Conservation (phyloP, 2,888 invertebrate species). For the Coleophora flavipennella region DNA sequence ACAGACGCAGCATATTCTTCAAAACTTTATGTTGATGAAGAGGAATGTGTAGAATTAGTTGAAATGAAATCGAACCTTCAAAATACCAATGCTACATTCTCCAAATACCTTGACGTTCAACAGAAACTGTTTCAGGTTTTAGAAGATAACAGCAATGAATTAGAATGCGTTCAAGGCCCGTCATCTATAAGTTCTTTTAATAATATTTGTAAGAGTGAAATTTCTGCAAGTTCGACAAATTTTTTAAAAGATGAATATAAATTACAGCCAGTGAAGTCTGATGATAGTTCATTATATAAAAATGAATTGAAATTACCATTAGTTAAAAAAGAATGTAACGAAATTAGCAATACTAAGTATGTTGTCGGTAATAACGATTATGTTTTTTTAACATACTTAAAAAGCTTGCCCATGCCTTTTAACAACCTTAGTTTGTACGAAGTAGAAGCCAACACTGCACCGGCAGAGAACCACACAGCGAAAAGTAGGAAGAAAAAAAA, state of each 20-base stretch:
- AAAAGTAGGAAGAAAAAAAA: conserved; percentile 29
- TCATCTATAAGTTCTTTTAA: conserved; percentile 1
- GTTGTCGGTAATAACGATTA: conserved; percentile 42
- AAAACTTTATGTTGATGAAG: not conserved
- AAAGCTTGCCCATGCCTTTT: conserved; percentile 29
- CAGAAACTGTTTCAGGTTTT: conserved; percentile 30
- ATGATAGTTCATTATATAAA: too few species aligned
- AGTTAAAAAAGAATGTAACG: too few species aligned
- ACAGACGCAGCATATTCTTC: not conserved
- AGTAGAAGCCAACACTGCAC: conserved; percentile 16
- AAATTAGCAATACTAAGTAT: too few species aligned
- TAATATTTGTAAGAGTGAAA: not conserved
- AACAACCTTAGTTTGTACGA: conserved; percentile 19
- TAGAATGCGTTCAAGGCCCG: not conserved
- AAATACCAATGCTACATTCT: conserved; percentile 19
- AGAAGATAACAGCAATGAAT: conserved; percentile 15
- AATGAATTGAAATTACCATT: too few species aligned
- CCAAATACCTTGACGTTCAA: conserved; percentile 33
- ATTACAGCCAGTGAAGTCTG: too few species aligned
- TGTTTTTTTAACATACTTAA: conserved; percentile 46
- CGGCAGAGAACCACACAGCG: conserved; percentile 15
- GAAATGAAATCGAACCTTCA: conserved; percentile 1
- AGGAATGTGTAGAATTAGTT: conserved; percentile 1
- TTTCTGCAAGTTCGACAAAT: conserved; percentile 1
- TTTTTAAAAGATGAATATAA: conserved; percentile 10